Base-by-base conservation (phyloP, 92 coral and sea anemone species). In the Metridium senile region DNA sequence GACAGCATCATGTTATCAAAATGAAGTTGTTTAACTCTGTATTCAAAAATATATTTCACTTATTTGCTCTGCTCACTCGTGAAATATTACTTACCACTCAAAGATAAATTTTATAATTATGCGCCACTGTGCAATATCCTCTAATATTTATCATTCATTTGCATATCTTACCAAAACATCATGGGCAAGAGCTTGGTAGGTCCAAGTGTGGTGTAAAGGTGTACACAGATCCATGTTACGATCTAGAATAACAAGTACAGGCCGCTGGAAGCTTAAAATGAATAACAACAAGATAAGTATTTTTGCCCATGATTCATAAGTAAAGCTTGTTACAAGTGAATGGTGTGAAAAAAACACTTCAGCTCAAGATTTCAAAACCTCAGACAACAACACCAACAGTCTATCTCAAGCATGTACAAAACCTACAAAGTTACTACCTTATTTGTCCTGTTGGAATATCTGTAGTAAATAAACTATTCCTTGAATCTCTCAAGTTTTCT, bases 81-180 rank as follows among this genome's bases (percentile, higher is more conserved):
- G n/a, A n/a, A n/a, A n/a, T n/a, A n/a, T n/a, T n/a, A n/a, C n/a
- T n/a, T n/a, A n/a, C n/a, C n/a, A n/a, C n/a, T n/a, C n/a, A n/a
- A n/a, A n/a, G n/a, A n/a, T n/a, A n/a, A n/a, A n/a, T n/a, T n/a
- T n/a, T n/a, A n/a, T n/a, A n/a, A n/a, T n/a, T n/a, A n/a, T n/a
- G n/a, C n/a, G n/a, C n/a, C n/a, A n/a, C n/a, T n/a, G n/a, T n/a
- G n/a, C n/a, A n/a, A n/a, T n/a, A n/a, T n/a, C n/a, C n/a, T n/a
- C n/a, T n/a, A n/a, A n/a, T n/a, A n/a, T n/a, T n/a, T n/a, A n/a
- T n/a, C n/a, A n/a, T n/a, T n/a, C n/a, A n/a, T n/a, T n/a, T n/a
- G n/a, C n/a, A n/a, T n/a, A n/a, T n/a, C n/a, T n/a, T n/a, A 94
- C 98, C 87, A 94, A 67, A 63, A 94, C 97, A 66, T 94, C 98